These are phyloP conservation scores for Drosophila anomalata DNA, from an alignment of 2,888 invertebrate genomes.

Conservation along the genomic window DNA sequence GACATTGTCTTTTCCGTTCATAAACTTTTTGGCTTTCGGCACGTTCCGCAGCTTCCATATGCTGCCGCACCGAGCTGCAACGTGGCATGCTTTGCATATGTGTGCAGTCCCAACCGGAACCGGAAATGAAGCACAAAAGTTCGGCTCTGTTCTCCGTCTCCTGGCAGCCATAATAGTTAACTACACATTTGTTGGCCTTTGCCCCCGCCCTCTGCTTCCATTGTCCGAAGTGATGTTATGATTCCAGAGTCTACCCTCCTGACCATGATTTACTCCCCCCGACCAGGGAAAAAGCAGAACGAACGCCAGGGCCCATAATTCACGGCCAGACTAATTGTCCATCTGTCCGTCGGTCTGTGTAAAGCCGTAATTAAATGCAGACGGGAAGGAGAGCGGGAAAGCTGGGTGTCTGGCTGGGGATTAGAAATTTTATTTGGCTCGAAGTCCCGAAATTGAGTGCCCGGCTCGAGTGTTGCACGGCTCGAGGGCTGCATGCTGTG, in stretches of 20 bases:
- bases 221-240: conserved; percentile 71
- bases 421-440: conserved; percentile 18
- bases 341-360: conserved; percentile 26
- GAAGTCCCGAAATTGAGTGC: conserved; percentile 14
- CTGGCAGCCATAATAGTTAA: conserved; percentile 65
- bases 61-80: conserved; percentile 34
- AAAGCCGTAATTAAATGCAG: conserved; percentile 51
- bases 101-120: conserved; percentile 56
- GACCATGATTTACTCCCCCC: conserved; percentile 71
- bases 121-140: conserved; percentile 79
- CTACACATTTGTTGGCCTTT: conserved; percentile 48
- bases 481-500: neutral
- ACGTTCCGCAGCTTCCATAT: conserved; percentile 71
- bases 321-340: conserved; percentile 51
- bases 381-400: conserved; percentile 1
- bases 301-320: conserved; percentile 54
- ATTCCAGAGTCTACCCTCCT: conserved; percentile 38
- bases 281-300: conserved; percentile 19
- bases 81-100: conserved; percentile 34
- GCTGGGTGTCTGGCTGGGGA: conserved; percentile 10
- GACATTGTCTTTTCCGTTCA: conserved; percentile 69
- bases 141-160: conserved; percentile 55
- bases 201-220: conserved; percentile 26
- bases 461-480: neutral
- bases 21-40: conserved; percentile 73